Conservation (phyloP, 2,113 vertebrate species). For the Lamprotornis superbus region DNA sequence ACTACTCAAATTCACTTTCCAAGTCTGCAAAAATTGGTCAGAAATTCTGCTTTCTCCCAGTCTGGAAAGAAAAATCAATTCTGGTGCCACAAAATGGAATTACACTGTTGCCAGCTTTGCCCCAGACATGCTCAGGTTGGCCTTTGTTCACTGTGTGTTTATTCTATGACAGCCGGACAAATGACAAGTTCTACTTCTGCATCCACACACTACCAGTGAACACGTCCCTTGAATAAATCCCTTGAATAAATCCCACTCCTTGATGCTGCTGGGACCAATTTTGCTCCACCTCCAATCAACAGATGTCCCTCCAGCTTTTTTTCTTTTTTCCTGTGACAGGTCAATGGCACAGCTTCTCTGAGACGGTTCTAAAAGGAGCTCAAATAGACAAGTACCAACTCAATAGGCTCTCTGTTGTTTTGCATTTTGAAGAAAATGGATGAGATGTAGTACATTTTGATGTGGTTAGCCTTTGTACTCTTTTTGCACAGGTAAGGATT, state of each 20-base stretch:
- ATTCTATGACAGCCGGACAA: background rate
- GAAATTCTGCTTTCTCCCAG: background rate
- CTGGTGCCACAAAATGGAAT: background rate
- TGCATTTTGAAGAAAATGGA: background rate
- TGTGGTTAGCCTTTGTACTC: background rate
- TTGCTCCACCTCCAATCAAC: background rate
- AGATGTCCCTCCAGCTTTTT: background rate
- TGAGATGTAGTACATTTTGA: background rate
- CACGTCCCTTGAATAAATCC: background rate
- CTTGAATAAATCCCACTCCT: background rate
- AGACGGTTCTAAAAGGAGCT: background rate
- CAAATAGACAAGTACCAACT: background rate
- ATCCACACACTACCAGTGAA: background rate
- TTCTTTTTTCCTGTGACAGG: background rate
- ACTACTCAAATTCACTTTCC: background rate
- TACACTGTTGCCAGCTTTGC: background rate
- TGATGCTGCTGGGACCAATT: background rate
- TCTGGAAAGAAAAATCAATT: background rate
- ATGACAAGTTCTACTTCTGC: background rate
- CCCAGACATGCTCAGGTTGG: background rate
- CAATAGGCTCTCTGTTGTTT: background rate
- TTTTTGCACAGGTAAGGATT: background rate
- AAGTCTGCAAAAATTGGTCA: background rate
- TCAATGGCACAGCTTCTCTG: background rate
- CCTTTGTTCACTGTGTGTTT: background rate